A percentile compares a stretch with the other conserved stretches of the same genome.
phyloP scores from a whole-genome alignment of 2,797 vertebrate species.

The Poliocrania exsul region DNA sequence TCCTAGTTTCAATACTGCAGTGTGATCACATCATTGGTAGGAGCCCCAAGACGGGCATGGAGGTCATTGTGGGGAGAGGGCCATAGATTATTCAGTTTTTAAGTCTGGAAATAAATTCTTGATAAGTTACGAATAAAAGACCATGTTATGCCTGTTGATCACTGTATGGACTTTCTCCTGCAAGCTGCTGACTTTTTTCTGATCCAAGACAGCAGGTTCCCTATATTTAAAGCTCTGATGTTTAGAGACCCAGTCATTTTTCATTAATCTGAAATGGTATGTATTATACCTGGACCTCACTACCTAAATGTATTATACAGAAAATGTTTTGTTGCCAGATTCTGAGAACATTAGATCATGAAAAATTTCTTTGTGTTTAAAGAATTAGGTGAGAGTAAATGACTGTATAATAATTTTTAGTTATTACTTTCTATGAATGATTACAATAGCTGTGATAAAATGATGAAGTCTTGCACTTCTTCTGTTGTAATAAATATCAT shows the following conservation, averaged over 20 bases:
- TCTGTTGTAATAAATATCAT: not conserved
- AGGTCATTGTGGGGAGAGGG: not conserved
- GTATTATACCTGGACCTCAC: not conserved
- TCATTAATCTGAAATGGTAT: not conserved
- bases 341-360: not conserved
- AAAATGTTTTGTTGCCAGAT: not conserved
- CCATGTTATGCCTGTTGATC: not conserved
- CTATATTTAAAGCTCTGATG: not conserved
- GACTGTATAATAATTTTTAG: not conserved
- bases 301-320: not conserved
- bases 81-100: not conserved
- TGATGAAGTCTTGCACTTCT: not conserved
- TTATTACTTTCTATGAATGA: not conserved
- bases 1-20: not conserved
- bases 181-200: not conserved
- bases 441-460: not conserved
- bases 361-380: not conserved
- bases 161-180: not conserved
- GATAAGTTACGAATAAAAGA: not conserved
- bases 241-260: not conserved
- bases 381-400: not conserved
- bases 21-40: rapidly evolving
- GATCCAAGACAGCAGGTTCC: not conserved
- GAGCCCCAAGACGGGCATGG: not conserved
- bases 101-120: not conserved